Conservation (phyloP, 2,888 invertebrate genomes). For the Ophioninae sp. region DNA sequence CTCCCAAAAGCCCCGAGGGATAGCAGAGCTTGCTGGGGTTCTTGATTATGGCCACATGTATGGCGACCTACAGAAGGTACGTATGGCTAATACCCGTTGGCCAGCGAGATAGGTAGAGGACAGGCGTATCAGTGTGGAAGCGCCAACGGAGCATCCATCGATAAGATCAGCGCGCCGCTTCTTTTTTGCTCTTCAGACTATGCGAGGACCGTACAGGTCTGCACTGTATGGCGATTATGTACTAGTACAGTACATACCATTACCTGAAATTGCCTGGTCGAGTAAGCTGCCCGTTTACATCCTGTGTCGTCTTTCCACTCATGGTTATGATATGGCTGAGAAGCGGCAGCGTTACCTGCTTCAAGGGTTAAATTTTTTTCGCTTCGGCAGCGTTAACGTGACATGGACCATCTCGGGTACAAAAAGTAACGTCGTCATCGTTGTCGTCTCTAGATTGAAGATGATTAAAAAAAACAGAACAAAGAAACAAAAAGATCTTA, state of each 20-base stretch:
- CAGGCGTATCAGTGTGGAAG: constrained; percentile 61
- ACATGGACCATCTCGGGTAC: constrained; percentile 11
- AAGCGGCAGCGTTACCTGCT: constrained; percentile 49
- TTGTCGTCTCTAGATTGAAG: constrained; percentile 27
- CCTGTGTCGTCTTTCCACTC: constrained; percentile 49
- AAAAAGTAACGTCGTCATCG: constrained; percentile 47
- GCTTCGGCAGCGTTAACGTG: constrained; percentile 23
- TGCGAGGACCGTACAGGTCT: constrained; percentile 9
- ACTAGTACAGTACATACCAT: constrained; percentile 47
- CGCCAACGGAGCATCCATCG: constrained; percentile 60
- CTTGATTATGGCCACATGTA: constrained; percentile 46
- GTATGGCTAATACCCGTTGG: constrained; percentile 54
- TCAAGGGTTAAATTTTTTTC: constrained; percentile 45
- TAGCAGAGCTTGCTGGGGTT: constrained; percentile 49
- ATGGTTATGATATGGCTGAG: constrained; percentile 58
- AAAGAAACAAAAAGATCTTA: not conserved
- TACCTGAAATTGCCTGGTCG: constrained; percentile 57
- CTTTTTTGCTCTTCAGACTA: constrained; percentile 54
- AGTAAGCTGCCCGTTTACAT: constrained; percentile 60
- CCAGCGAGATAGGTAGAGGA: constrained; percentile 53
- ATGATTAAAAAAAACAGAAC: constrained; percentile 23
- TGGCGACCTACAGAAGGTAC: constrained; percentile 44
- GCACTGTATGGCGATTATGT: not conserved
- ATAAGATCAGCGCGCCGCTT: constrained; percentile 60
- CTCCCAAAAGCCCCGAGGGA: constrained; percentile 58